These are phyloP conservation scores for Eristalinus aeneus DNA, from an alignment of 2,888 invertebrate species.

Conservation along the genomic window DNA sequence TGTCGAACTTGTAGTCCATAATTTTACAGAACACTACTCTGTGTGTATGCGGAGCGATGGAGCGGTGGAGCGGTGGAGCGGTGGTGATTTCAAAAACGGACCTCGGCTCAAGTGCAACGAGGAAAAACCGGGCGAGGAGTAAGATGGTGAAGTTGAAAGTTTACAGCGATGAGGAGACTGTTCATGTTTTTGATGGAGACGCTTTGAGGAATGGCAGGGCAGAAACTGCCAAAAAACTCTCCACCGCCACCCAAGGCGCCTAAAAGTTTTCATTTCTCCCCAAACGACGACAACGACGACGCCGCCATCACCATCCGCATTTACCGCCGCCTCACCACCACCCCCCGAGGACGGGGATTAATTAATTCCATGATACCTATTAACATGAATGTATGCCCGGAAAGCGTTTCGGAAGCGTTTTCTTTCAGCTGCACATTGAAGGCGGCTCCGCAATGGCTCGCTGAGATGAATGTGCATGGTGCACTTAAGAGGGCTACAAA, in stretches of 20 bases:
- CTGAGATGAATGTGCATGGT: constrained; percentile 46
- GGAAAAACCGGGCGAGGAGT: not conserved
- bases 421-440: constrained; percentile 24
- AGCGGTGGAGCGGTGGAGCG: not conserved
- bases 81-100: constrained; percentile 10
- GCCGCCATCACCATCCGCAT: not conserved
- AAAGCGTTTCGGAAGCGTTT: constrained; percentile 47
- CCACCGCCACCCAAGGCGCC: constrained; percentile 51
- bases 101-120: constrained; percentile 39
- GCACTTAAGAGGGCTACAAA: constrained; percentile 45
- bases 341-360: constrained; percentile 67
- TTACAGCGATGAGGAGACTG: not conserved
- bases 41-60: not conserved
- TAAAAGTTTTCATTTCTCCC: constrained; percentile 39
- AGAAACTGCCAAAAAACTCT: constrained; percentile 2
- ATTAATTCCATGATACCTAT: constrained; percentile 69
- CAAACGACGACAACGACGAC: not conserved
- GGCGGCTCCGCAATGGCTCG: constrained; percentile 45
- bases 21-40: constrained; percentile 38
- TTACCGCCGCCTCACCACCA: constrained; percentile 30
- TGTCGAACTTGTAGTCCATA: constrained; percentile 66
- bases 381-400: constrained; percentile 61
- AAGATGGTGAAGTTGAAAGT: constrained; percentile 21
- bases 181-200: constrained; percentile 53
- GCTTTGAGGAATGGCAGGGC: constrained; percentile 6